phyloP scores from a whole-genome alignment of 2,888 invertebrate genomes.

The Diplolepis rosae region DNA sequence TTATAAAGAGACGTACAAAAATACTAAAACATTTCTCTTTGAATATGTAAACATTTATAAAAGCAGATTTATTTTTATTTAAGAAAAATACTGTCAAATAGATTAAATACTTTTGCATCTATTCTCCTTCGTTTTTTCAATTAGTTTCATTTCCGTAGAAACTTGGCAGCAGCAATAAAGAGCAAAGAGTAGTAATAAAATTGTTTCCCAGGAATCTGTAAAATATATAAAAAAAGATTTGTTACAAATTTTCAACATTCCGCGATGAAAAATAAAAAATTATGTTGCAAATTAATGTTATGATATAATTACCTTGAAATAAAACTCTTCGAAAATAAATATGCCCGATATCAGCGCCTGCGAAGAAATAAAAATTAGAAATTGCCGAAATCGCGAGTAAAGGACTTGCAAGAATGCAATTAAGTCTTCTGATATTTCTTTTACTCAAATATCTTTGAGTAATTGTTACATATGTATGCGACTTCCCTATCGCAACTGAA shows the following conservation, averaged over 20 bases:
- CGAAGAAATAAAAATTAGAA: conserved; percentile 92
- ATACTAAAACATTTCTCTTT: not conserved
- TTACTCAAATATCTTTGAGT: conserved; percentile 67
- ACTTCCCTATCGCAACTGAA: conserved; percentile 75
- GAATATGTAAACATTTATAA: not conserved
- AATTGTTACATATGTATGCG: conserved; percentile 74
- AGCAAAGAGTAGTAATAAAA: conserved; percentile 69
- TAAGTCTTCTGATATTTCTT: conserved; percentile 77
- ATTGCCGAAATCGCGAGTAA: conserved; percentile 86
- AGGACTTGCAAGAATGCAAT: conserved; percentile 82
- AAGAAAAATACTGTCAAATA: not conserved
- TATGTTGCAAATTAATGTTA: conserved; percentile 31
- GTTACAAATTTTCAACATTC: conserved; percentile 4
- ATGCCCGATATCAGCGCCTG: conserved; percentile 83
- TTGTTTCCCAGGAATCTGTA: conserved; percentile 67
- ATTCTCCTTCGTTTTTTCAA: conserved; percentile 54
- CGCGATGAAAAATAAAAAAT: conserved; percentile 33
- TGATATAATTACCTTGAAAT: conserved; percentile 72
- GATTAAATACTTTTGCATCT: not conserved
- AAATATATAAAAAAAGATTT: conserved; percentile 47
- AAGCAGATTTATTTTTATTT: no score
- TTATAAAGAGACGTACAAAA: not conserved
- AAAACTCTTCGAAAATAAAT: conserved; percentile 80
- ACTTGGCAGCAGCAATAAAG: conserved; percentile 78
- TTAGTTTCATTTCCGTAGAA: conserved; percentile 74